Base-by-base conservation (phyloP, 2,888 invertebrate genomes). In the Ferrisia virgata region DNA sequence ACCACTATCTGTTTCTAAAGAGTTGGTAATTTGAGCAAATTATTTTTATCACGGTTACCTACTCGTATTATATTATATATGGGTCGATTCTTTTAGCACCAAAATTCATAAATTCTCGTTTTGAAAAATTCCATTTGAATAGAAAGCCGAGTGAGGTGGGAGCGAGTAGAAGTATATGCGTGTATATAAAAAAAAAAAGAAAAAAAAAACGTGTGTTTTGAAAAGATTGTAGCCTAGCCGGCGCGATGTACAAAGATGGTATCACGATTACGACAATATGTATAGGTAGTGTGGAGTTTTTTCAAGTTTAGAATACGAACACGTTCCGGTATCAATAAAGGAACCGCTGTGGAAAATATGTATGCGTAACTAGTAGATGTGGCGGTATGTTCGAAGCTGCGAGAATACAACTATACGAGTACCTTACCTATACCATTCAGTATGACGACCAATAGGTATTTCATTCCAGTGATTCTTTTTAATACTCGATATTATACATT, bases 211-310 rank as follows among this genome's bases (percentile, higher is more conserved):
- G 58, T 11, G 58, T 64, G 25, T 28, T 28, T 28, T 64, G 58
- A 72, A 72, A 72, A 36, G 18, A 72, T 13, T 13, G 5, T 4
- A 8, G 47, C 47, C 47, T n/a, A 47, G 28, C 36, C 33, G 33
- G 72, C 33, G 36, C 64, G 28, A 15, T 6, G 18, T 64, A 64
- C 43, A 64, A 22, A 72, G 72, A 72, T 72, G 72, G 33, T 72
- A 72, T 72, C 72, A 33, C 72, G 72, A 33, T 72, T 72, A 72
- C 72, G n/a, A 33, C 72, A 72, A 72, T 72, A 72, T 33, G n/a
- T n/a, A n/a, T n/a, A n/a, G n/a, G n/a, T n/a, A n/a, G n/a, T n/a
- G n/a, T n/a, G 18, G 13, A 53, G 58, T 28, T 64, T 33, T 69
- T 72, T 28, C 31, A 72, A 33, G 72, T 13, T 72, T 33, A 33